Evolutionary conservation across 2,888 invertebrate species (phyloP), one percentile per base, ranked within the genome.

Genomic region (Coelinius sp.): DNA sequence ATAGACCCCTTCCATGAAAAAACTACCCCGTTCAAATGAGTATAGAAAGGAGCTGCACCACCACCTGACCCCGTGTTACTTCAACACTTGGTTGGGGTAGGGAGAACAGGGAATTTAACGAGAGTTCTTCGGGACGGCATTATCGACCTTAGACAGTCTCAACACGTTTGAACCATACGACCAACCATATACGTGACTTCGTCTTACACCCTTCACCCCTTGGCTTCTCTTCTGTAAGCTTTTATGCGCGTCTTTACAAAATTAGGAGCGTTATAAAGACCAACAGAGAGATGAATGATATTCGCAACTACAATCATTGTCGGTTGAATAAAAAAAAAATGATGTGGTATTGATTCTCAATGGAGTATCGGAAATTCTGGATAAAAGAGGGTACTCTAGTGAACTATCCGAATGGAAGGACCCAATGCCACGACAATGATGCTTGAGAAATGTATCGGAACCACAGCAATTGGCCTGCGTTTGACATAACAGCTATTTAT

Each of bases 31-130:
- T 7, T 7, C 20, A 27, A 46, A 49, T 17, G 46, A 41, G n/a
- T 49, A 52, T 27, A 66, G 25, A 66, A 46, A 49, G 27, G 25
- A 67, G 35, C 20, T 14, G 14, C 65, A 46, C 62, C 38, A 41
- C 65, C 72, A 73, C 75, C 73, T 74, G 75, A 74, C 73, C 75
- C 62, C 72, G 49, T 71, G 73, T 65, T 71, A 76, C 73, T 76
- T 75, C 71, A 62, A 75, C 74, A 75, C 76, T 76, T 76, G 75
- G n/a, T n/a, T n/a, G n/a, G n/a, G n/a, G n/a, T n/a, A n/a, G n/a
- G n/a, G n/a, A n/a, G n/a, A n/a, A n/a, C n/a, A n/a, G 73, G 49
- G 73, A 64, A 75, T 73, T 75, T 76, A 75, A 76, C 75, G 75
- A 75, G 70, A 75, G 73, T 27, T 44, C 56, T 68, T 44, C 53